Evolutionary conservation across 2,797 vertebrate species (phyloP).

Genomic region (Manis javanica): DNA sequence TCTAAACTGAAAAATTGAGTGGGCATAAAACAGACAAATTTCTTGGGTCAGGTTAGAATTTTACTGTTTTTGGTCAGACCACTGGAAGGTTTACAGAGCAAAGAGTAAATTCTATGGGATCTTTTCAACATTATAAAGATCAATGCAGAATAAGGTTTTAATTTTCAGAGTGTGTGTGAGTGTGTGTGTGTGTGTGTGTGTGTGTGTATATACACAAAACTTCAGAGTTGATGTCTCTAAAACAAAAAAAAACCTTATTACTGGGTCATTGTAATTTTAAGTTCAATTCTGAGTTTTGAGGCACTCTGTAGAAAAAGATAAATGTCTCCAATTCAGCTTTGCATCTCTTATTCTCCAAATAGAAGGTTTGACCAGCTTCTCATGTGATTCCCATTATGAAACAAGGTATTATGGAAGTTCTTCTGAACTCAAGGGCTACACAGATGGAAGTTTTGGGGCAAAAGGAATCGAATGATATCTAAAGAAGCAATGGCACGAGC

Average conservation of each 20-base stretch:
- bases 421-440: neutral
- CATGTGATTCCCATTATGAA: neutral
- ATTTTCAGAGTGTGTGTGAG: neutral
- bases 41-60: neutral
- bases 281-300: constrained; percentile 36
- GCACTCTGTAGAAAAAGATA: neutral
- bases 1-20: constrained; percentile 47
- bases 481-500: neutral
- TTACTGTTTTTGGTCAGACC: constrained; percentile 30
- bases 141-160: neutral
- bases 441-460: neutral
- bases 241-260: neutral
- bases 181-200: too few relatives aligned
- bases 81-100: neutral
- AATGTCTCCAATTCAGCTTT: neutral
- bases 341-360: neutral
- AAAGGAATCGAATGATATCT: neutral
- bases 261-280: constrained; percentile 28
- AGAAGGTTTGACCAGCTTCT: neutral
- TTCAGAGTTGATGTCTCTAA: constrained; percentile 10
- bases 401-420: neutral
- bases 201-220: neutral
- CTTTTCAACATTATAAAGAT: neutral
- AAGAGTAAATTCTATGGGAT: neutral
- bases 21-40: constrained; percentile 30